These are phyloP conservation scores for Diaphora mendica DNA, from an alignment of 2,888 invertebrate species.

Conservation along the genomic window DNA sequence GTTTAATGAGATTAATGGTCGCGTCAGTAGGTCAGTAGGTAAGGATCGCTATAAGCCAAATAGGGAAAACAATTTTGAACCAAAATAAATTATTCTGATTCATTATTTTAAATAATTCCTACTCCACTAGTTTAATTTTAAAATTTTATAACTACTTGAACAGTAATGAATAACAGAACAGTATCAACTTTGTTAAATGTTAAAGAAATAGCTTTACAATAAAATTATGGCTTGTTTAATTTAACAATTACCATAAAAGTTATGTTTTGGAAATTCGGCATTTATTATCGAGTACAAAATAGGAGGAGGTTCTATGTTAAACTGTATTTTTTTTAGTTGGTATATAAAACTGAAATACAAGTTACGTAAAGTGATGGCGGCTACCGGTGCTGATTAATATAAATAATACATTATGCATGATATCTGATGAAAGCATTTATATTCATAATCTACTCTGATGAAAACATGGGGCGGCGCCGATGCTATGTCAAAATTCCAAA, in stretches of 20 bases:
- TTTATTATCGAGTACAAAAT: neutral
- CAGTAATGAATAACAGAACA: neutral
- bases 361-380: neutral
- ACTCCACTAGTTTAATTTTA: neutral
- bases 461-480: neutral
- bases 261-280: neutral
- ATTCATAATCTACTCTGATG: too few relatives aligned
- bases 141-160: constrained; percentile 3
- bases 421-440: too few relatives aligned
- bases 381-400: neutral
- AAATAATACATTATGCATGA: too few relatives aligned
- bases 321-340: too few relatives aligned
- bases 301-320: too few relatives aligned
- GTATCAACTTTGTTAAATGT: neutral
- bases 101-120: too few relatives aligned
- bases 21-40: neutral
- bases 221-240: neutral
- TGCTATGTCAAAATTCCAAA: neutral
- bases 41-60: neutral
- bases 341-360: neutral
- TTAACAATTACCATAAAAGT: neutral
- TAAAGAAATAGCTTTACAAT: neutral
- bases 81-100: too few relatives aligned
- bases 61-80: neutral
- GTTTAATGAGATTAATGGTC: neutral